phyloP scores from a whole-genome alignment of 2,113 vertebrate genomes.

The Phyllopteryx taeniolatus region DNA sequence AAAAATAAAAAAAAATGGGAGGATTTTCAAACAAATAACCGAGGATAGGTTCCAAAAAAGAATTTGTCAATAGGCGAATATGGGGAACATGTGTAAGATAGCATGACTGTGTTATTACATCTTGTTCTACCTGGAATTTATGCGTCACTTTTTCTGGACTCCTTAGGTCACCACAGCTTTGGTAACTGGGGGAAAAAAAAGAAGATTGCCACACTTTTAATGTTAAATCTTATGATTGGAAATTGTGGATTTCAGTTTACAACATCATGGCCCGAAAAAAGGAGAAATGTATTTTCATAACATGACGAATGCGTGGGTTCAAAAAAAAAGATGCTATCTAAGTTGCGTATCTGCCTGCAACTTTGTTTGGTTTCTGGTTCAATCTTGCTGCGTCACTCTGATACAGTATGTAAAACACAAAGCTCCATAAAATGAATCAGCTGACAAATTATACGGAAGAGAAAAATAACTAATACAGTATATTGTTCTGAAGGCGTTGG shows the following conservation, averaged over 20 bases:
- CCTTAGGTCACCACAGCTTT: conserved; percentile 67
- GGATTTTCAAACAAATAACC: neutral
- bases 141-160: conserved; percentile 36
- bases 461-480: neutral
- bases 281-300: neutral
- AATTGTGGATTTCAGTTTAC: neutral
- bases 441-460: neutral
- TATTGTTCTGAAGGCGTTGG: neutral
- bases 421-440: too few species aligned
- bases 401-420: too few species aligned
- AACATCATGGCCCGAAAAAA: neutral
- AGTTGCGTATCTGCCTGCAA: too few species aligned
- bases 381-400: too few species aligned
- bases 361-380: too few species aligned
- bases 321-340: neutral
- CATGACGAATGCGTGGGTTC: too few species aligned
- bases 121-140: conserved; percentile 63
- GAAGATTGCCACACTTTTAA: neutral
- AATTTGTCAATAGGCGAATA: neutral
- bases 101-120: neutral
- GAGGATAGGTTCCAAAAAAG: too few species aligned
- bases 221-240: neutral
- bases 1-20: too few species aligned
- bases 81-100: too few species aligned
- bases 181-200: conserved; percentile 71